Base-by-base conservation (phyloP, 2,797 vertebrate genomes). In the Micromesistius poutassou region DNA sequence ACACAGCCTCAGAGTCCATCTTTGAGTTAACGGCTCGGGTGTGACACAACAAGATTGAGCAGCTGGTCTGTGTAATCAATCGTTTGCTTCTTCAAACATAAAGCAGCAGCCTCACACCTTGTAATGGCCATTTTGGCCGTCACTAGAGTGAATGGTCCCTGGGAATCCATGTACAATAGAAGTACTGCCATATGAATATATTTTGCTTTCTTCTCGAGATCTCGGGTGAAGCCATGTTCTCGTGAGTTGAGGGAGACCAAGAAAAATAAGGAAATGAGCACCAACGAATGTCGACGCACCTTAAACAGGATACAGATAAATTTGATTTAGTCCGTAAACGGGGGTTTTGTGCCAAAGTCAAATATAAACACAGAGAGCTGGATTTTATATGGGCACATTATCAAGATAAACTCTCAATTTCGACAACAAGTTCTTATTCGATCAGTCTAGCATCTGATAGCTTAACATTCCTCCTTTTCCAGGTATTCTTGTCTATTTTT, bases 391-490 rank as follows among this genome's bases (percentile, higher is more conserved):
- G 50, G 87, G 82, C 83, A 81, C 75, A 25, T 4, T 55, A 73
- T 90, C 85, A 88, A 78, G 28, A 82, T 74, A 75, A 40, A 78
- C 74, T 79, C 77, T 78, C 50, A 40, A 25, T 9, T 40, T 38
- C 36, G 8, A 6, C 42, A 25, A 31, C 42, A 74, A 50, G 79
- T 75, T 79, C 77, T 78, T 80, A 76, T 80, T 76, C 81, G 88
- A 91, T 92, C 87, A 36, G 85, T 89, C 81, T 89, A 85, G 82
- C 80, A 91, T 91, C 88, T 78, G 76, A 82, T 10, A 40, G 79
- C 85, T 82, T 81, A 75, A 90, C 85, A 86, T 91, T 89, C 88
- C 81, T 74, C 74, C 66, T 33, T 85, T 89, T 86, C 85, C 81
- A 83, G 87, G 78, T 13, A 71, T 74, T 77, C 78, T 71, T 79